Base-by-base conservation (phyloP, 2,888 invertebrate genomes). In the Bombyx huttoni region DNA sequence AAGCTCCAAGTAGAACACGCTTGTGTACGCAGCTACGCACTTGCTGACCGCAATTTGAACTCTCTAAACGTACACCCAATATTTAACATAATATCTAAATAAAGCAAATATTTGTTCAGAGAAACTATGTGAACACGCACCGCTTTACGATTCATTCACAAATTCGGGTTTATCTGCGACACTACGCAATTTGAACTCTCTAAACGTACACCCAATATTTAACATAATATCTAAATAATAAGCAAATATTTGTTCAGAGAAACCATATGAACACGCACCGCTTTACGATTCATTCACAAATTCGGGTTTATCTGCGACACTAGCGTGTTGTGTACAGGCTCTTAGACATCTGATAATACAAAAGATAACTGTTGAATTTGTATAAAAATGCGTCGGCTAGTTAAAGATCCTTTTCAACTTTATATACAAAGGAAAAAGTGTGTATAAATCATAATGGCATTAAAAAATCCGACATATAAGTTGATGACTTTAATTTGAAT, bases 1-100 rank as follows among this genome's bases (percentile, higher is more conserved):
- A 85, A 68, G 59, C 63, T 72, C 73, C 78, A 81, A 82, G 77
- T 83, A 70, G 83, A 82, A 76, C 82, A 72, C 71, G 73, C 67
- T 60, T 65, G 65, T 66, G 64, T 63, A 63, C 65, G 63, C 61
- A 56, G 55, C 59, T 40, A 59, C 62, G 60, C 60, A 58, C 59
- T 53, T 58, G 61, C 67, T 68, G 67, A 61, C 67, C 67, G 63
- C 64, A 62, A 66, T 65, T 62, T 65, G 68, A 60, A 63, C 62
- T 63, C 63, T 62, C 60, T 61, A 59, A 58, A 49, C 40, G 40
- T 10, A 50, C 50, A 46, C 55, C 24, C 52, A 58, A 62, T 54
- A 51, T 56, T 64, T 64, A 68, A 69, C 60, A 63, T 67, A 65
- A 66, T 60, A 54, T 45, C 52, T 61, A 58, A 62, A 24, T 24